Percentiles rank a stretch among this genome's conserved stretches.
These are phyloP conservation scores for Troilus luridus DNA, from an alignment of 2,888 invertebrate species.

Conservation along the genomic window DNA sequence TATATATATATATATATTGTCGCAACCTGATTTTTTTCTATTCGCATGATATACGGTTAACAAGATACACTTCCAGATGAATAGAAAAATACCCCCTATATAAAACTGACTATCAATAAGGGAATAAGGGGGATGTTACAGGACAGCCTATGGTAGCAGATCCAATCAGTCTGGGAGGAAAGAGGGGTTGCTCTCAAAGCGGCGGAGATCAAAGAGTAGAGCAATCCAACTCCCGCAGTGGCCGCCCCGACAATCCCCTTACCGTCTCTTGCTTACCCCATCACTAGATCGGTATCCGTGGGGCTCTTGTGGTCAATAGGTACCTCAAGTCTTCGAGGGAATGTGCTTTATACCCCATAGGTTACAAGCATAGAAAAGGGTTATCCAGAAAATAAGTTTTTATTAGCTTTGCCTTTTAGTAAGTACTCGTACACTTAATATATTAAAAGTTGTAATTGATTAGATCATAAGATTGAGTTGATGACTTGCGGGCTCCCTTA, in stretches of 20 bases:
- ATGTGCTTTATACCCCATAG: too few relatives aligned
- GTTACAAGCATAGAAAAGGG: too few relatives aligned
- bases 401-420: too few relatives aligned
- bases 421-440: too few relatives aligned
- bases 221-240: not conserved
- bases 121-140: not conserved
- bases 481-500: too few relatives aligned
- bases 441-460: too few relatives aligned
- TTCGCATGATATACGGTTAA: not conserved
- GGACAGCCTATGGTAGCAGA: not conserved
- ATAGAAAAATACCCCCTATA: slow-evolving; percentile 3
- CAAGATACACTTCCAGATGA: not conserved
- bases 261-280: not conserved
- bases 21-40: not conserved
- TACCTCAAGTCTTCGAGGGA: not conserved
- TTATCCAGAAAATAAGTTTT: too few relatives aligned
- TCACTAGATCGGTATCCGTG: not conserved
- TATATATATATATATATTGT: too few relatives aligned
- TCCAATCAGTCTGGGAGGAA: not conserved
- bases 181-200: not conserved
- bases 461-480: too few relatives aligned
- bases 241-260: not conserved
- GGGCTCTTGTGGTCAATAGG: not conserved
- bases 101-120: not conserved
- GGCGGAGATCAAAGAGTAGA: not conserved